phyloP scores from a whole-genome alignment of 2,113 vertebrate genomes.

The Falco punctatus region DNA sequence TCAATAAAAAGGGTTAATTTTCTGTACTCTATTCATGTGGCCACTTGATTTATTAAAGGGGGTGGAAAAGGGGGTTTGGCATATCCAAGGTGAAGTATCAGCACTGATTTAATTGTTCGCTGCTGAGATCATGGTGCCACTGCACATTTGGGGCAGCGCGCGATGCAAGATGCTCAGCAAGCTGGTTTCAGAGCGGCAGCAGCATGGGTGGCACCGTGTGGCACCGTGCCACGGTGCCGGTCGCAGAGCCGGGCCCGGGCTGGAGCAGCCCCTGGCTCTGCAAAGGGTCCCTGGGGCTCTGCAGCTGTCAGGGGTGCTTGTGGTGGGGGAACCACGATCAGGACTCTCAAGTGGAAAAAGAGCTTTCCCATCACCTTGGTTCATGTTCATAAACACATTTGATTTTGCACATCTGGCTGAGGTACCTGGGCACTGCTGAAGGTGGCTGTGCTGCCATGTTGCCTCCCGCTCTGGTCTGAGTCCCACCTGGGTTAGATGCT shows the following conservation, averaged over 20 bases:
- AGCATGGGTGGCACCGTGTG: fast-evolving
- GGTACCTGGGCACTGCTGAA: neutral
- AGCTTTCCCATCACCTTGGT: neutral
- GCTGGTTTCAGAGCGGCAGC: fast-evolving
- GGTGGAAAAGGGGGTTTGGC: neutral
- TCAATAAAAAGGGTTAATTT: slow-evolving; percentile 90
- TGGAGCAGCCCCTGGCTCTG: too few relatives aligned
- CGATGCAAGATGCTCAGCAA: fast-evolving
- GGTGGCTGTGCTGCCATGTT: neutral
- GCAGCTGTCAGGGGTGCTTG: neutral
- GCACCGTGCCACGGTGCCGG: too few relatives aligned
- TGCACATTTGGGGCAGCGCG: fast-evolving
- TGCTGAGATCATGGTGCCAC: fast-evolving
- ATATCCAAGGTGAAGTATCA: fast-evolving
- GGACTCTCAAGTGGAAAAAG: neutral
- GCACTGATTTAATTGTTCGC: neutral
- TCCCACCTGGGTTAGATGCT: neutral
- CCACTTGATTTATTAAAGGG: slow-evolving; percentile 9
- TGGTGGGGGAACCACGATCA: too few relatives aligned
- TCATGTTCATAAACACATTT: fast-evolving
- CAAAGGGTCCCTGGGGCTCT: neutral
- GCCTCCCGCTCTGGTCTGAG: fast-evolving
- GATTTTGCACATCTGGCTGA: neutral
- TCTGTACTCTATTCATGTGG: slow-evolving; percentile 75
- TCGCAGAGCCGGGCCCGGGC: too few relatives aligned